Evolutionary conservation across 2,113 vertebrate genomes (phyloP), one percentile per base, ranked within the genome.

Genomic region (Rattus rattus): DNA sequence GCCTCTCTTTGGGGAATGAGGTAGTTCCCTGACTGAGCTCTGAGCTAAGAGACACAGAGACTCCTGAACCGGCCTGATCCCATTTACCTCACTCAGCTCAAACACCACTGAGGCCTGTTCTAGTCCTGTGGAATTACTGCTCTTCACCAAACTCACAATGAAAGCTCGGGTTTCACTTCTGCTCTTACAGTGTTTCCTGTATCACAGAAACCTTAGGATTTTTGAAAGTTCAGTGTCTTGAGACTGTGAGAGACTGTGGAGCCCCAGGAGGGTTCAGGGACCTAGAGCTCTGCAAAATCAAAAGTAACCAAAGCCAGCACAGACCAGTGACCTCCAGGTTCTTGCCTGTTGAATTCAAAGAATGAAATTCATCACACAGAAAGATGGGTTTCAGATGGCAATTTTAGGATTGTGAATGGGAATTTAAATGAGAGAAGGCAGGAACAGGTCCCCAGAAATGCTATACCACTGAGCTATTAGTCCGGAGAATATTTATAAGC

Each of bases 21-120:
- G 5, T 2, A 80, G 10, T 19, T 4, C 69, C 36, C 5, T 69
- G 28, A 59, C 47, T 72, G 20, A 20, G 16, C 59, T 49, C 47
- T 17, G 63, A 70, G 59, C 49, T 4, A 79, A 72, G 36, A 19
- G 19, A 52, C 13, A 22, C 14, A n/a, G 7, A 56, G 7, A 80
- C 24, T 11, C 69, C 43, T 33, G 7, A 43, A 75, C 12, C 86
- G 49, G 7, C 5, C 17, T 36, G 14, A n/a, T 20, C 43, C 7
- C 24, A 16, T 43, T 63, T 61, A 14, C 49, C 39, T 24, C 0
- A 16, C 39, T 85, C 4, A 30, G 20, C 33, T 26, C 59, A 65
- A 33, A 2, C 0, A 6, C 7, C 8, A 13, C 14, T 70, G 20
- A 12, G 36, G 22, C 59, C 39, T 12, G 17, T 24, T 7, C 5